Conservation (phyloP, 2,797 vertebrate genomes). For the Eptatretus atami region DNA sequence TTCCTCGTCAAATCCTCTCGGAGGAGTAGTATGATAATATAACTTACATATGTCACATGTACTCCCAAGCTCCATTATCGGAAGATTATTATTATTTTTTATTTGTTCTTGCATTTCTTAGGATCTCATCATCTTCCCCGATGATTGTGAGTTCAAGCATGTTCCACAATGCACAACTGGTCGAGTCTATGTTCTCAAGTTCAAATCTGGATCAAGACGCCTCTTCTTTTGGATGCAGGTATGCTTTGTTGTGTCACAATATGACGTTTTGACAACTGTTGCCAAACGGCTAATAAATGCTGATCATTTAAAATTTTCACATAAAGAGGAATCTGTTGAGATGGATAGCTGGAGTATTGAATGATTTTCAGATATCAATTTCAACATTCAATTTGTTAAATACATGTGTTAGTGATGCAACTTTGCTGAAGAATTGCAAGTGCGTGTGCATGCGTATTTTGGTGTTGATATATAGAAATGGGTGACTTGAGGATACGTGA, state of each 20-base stretch:
- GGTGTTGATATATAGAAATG: too few species aligned
- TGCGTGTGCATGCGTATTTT: too few species aligned
- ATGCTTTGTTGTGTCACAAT: slow-evolving; percentile 4
- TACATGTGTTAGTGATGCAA: too few species aligned
- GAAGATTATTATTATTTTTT: neutral
- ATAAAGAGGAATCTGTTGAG: too few species aligned
- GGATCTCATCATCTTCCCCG: slow-evolving; percentile 90
- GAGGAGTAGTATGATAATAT: too few species aligned
- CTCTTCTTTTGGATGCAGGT: slow-evolving; percentile 99
- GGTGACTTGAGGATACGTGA: too few species aligned
- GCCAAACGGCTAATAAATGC: neutral
- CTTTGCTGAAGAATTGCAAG: too few species aligned
- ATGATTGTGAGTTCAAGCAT: slow-evolving; percentile 85
- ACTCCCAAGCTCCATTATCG: neutral
- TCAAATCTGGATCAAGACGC: slow-evolving; percentile 76
- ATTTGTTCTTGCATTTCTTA: slow-evolving; percentile 11
- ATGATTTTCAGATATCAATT: too few species aligned
- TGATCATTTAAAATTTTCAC: too few species aligned
- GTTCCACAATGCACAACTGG: slow-evolving; percentile 75
- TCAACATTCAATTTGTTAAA: too few species aligned
- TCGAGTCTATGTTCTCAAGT: slow-evolving; percentile 73
- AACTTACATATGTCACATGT: neutral
- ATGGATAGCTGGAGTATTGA: too few species aligned
- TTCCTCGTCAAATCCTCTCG: too few species aligned
- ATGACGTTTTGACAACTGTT: neutral